Percentiles rank a stretch among this genome's conserved stretches.
Evolutionary conservation across 2,113 vertebrate species (phyloP).

Genomic region (Perca schrenkii): DNA sequence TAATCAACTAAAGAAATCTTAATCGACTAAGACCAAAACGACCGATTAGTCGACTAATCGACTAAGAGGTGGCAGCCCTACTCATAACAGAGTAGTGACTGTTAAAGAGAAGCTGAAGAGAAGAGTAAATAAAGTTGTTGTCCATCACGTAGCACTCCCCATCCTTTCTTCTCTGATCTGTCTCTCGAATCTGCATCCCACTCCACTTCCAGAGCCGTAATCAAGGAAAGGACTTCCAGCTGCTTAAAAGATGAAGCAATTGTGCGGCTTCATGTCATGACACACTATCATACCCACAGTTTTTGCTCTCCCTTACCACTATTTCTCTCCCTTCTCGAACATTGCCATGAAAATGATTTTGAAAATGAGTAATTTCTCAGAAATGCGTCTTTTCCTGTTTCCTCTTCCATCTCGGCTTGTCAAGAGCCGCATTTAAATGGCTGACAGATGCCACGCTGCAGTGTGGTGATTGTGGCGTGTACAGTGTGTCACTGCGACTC

Average conservation of each 20-base stretch:
- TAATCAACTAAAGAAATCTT: too few species aligned
- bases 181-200: constrained; percentile 28
- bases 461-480: constrained; percentile 30
- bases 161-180: background rate
- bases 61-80: too few species aligned
- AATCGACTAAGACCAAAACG: too few species aligned
- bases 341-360: constrained; percentile 24
- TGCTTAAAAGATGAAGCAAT: constrained; percentile 53
- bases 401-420: constrained; percentile 24
- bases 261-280: constrained; percentile 51
- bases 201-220: constrained; percentile 36
- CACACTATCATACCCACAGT: constrained; percentile 20
- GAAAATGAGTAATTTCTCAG: constrained; percentile 26
- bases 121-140: constrained; percentile 56
- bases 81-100: constrained; percentile 17
- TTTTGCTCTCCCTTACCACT: background rate
- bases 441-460: constrained; percentile 38
- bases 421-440: constrained; percentile 49
- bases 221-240: constrained; percentile 53
- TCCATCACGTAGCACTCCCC: constrained; percentile 27
- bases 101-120: constrained; percentile 15
- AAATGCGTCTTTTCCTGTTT: constrained; percentile 39
- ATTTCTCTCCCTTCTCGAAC: constrained; percentile 3
- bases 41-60: too few species aligned
- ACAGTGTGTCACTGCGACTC: constrained; percentile 48